Base-by-base conservation (phyloP, 2,797 vertebrate species). In the Percopsis omiscomaycus region DNA sequence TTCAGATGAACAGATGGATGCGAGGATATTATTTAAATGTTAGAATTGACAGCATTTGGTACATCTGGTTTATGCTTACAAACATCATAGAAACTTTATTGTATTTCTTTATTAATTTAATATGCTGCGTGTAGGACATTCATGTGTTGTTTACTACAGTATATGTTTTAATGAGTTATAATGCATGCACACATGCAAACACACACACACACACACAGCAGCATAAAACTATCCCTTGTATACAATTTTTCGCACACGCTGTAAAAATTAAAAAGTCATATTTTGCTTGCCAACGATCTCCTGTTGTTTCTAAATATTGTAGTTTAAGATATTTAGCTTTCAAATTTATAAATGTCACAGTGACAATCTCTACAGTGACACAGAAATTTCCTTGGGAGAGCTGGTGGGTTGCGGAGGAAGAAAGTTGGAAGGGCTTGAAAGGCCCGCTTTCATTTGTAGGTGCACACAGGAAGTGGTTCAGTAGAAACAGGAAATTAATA, bases 231-330 rank as follows among this genome's bases (percentile, higher is more conserved):
- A 37, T 5, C 32, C 32, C 32, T 37, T 8, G 8, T 2, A 37
- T 37, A 4, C 5, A 37, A 6, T 37, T 6, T 37, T 37, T 37
- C 9, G 37, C 6, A 37, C 5, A 37, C 5, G 37, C 5, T 37
- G 37, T 37, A 37, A 37, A 37, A 37, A 37, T 9, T 5, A 6
- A 15, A 53, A 30, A 55, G 54, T 32, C 46, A 61, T 61, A 50
- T 50, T 50, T 50, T 50, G 48, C 15, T 55, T 45, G 58, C 57
- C 46, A 61, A 15, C 9, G n/a, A 50, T n/a, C 60, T 71, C 63
- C 61, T 77, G 65, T 55, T 59, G 66, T 74, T 48, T 45, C 16
- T 66, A 61, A 62, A 66, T 68, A 66, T 61, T 49, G 68, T 68
- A 22, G 22, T 22, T 22, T 22, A 22, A 22, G 22, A 22, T 22